phyloP scores from a whole-genome alignment of 92 coral and sea anemone genomes.

The Isaurus tuberculatus region DNA sequence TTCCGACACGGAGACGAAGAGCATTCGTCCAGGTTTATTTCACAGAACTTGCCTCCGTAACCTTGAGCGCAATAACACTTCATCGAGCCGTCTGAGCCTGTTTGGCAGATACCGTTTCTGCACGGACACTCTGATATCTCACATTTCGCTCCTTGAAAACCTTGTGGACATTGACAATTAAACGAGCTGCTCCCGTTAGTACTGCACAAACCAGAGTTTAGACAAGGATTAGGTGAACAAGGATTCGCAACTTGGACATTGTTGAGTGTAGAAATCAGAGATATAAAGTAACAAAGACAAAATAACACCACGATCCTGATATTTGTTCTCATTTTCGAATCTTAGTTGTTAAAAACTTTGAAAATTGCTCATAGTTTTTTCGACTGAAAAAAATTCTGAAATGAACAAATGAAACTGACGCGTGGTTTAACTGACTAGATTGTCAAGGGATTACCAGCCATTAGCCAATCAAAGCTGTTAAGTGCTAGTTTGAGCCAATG shows the following conservation, averaged over 20 bases:
- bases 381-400: constrained; percentile 13
- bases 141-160: constrained; percentile 82
- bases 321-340: constrained; percentile 39
- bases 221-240: constrained; percentile 93
- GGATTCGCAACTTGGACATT: constrained; percentile 56
- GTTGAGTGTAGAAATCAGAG: constrained; percentile 4
- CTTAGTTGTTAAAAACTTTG: background rate
- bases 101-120: constrained; percentile 76
- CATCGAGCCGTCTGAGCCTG: constrained; percentile 64
- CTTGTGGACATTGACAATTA: constrained; percentile 80
- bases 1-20: constrained; percentile 92
- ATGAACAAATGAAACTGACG: constrained; percentile 39
- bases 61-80: constrained; percentile 88
- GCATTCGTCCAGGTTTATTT: constrained; percentile 88
- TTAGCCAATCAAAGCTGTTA: constrained; percentile 53
- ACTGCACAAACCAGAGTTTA: constrained; percentile 80
- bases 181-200: constrained; percentile 71
- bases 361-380: background rate
- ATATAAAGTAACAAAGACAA: constrained; percentile 30
- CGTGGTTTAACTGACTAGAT: constrained; percentile 74
- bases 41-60: constrained; percentile 83
- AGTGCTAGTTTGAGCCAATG: constrained; percentile 48
- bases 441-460: constrained; percentile 61
- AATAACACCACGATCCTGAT: constrained; percentile 1
- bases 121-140: constrained; percentile 85